These are phyloP conservation scores for Bedellia somnulentella DNA, from an alignment of 2,888 invertebrate species.

Conservation along the genomic window DNA sequence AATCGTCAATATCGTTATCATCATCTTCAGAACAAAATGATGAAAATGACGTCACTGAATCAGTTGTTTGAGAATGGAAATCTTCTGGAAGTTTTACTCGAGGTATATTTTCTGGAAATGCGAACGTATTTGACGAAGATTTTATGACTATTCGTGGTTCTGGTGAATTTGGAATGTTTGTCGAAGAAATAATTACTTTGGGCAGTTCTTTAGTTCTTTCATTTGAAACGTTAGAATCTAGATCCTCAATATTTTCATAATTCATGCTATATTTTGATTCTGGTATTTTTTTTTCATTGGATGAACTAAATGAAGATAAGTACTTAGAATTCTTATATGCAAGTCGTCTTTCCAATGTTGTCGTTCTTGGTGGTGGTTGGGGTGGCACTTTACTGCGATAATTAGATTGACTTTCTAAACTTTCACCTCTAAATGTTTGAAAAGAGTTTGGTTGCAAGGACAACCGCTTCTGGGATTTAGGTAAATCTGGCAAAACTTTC, in stretches of 20 bases:
- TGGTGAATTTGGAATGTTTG: constrained; percentile 33
- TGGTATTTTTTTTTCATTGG: constrained; percentile 20
- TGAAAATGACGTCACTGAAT: constrained; percentile 35
- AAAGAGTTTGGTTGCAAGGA: constrained; percentile 63
- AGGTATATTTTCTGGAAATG: constrained; percentile 37
- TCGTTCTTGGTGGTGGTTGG: constrained; percentile 74
- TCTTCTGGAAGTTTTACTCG: constrained; percentile 53
- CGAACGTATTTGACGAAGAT: constrained; percentile 38
- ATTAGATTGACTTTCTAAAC: constrained; percentile 27
- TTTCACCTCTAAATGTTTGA: constrained; percentile 36
- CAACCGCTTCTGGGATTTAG: constrained; percentile 61
- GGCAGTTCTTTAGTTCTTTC: constrained; percentile 26
- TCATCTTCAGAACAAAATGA: constrained; percentile 42
- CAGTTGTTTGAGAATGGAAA: constrained; percentile 31
- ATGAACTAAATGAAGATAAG: constrained; percentile 34
- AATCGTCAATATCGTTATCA: constrained; percentile 23
- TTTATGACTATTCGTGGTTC: constrained; percentile 64
- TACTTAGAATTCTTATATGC: constrained; percentile 40
- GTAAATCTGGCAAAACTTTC: constrained; percentile 82
- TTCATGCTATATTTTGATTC: constrained; percentile 22
- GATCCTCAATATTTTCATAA: constrained; percentile 38
- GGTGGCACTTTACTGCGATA: constrained; percentile 59
- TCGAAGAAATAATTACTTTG: constrained; percentile 54
- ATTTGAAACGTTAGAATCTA: constrained; percentile 17
- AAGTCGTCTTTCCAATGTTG: constrained; percentile 65